Evolutionary conservation across 2,113 vertebrate genomes (phyloP), one percentile per base, ranked within the genome.

Genomic region (Mesembrinibis cayennensis): DNA sequence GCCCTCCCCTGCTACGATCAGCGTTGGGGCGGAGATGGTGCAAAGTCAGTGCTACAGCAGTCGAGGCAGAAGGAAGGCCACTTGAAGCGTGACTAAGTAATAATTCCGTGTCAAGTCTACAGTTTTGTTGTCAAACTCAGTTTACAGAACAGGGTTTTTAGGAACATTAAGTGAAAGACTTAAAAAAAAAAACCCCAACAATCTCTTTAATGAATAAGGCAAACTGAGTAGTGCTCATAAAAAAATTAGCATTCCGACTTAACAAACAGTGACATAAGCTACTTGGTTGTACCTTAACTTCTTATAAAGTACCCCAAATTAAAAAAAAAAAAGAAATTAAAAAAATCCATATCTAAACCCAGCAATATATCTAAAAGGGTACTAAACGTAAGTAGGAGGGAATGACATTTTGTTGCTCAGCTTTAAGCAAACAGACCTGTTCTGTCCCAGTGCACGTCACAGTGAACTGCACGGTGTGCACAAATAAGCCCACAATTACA

Each of bases 391-490:
- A 30, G 62, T 53, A 94, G 0, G 11, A 94, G 89, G 95, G 95
- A 97, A 93, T 77, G 87, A 73, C 93, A 94, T 67, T 74, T 89
- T 91, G 95, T 70, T 88, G 91, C 92, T 96, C 84, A 82, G 95
- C 94, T 94, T 93, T 85, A 93, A 82, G 96, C 90, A 70, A 91
- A 96, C 94, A 96, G 95, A 96, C 69, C 97, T 89, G 5, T 90
- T 82, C 96, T 98, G 97, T 97, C 96, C 98, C 96, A 97, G 96
- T 82, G 97, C 94, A 26, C 23, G 96, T 97, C 96, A 96, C 97
- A 98, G 97, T 92, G 97, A 97, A 95, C 97, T 97, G 97, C 96
- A 96, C 34, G 29, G 93, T 97, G 94, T 87, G 95, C 96, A 97
- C 96, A 96, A 96, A 93, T 55, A 95, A 97, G 96, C 90, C 96